Conservation (phyloP, 2,797 vertebrate genomes). For the Poecilia velifera region DNA sequence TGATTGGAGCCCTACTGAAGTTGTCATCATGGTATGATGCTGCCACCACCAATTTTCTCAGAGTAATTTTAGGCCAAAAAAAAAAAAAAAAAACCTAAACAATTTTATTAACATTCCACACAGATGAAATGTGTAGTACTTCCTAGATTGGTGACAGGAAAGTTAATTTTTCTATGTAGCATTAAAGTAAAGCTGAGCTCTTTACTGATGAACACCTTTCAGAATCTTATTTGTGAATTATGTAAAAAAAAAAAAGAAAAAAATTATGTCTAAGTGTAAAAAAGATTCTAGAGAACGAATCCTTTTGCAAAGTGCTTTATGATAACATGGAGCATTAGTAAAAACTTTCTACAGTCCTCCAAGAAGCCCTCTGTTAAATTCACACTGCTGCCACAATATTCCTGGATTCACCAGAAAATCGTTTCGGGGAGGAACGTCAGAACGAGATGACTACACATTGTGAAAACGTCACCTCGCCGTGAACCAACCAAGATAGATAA, state of each 20-base stretch:
- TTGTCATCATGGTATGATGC: no score
- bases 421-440: not conserved
- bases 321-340: not conserved
- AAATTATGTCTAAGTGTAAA: not conserved
- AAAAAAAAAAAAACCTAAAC: not conserved
- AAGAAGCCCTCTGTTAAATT: not conserved
- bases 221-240: not conserved
- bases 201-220: not conserved
- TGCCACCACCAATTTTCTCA: no score
- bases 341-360: not conserved
- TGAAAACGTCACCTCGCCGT: conserved; percentile 26
- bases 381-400: not conserved
- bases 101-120: not conserved
- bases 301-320: not conserved
- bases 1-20: no score
- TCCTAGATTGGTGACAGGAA: not conserved
- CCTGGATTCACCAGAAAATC: conserved; percentile 1
- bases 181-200: no score
- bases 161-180: fast-evolving
- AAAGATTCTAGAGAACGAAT: not conserved
- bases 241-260: not conserved
- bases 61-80: not conserved
- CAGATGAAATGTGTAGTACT: not conserved
- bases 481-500: conserved; percentile 34
- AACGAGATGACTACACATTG: not conserved